Conservation (phyloP, 2,113 vertebrate species). For the Alethe castanea region DNA sequence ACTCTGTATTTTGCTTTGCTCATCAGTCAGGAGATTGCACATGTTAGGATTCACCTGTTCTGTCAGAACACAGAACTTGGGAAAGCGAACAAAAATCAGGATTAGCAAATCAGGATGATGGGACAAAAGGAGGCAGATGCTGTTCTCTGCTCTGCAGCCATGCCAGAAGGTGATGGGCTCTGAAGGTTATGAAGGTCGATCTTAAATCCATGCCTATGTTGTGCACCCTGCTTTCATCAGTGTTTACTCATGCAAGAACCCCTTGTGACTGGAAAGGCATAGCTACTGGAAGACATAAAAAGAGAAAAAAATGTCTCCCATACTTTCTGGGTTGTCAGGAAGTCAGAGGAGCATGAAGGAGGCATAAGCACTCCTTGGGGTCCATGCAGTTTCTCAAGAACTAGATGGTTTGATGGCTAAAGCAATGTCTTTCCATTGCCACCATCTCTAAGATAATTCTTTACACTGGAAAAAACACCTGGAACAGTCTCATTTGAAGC, state of each 20-base stretch:
- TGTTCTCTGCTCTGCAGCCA: not conserved
- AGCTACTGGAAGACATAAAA: not conserved
- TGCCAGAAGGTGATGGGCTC: not conserved
- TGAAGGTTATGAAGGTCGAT: not conserved
- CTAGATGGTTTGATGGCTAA: not conserved
- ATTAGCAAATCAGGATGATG: not conserved
- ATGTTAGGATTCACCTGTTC: not conserved
- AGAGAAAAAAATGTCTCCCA: not conserved
- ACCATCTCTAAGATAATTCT: not conserved
- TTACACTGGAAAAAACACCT: not conserved
- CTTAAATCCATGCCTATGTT: not conserved
- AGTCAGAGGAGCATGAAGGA: not conserved
- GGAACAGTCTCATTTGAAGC: not conserved
- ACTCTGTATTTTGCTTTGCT: not conserved
- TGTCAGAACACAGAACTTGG: not conserved
- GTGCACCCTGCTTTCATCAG: not conserved
- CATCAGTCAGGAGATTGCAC: not conserved
- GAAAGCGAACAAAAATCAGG: not conserved
- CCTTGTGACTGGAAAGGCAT: not conserved
- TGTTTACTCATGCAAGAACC: fast-evolving
- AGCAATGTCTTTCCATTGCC: not conserved
- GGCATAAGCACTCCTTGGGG: fast-evolving
- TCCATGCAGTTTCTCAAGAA: not conserved
- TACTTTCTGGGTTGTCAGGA: not conserved
- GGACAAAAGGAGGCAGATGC: not conserved